Percentiles rank a stretch among this genome's conserved stretches.
These are phyloP conservation scores for Octopus bimaculoides DNA, from an alignment of 1,140 invertebrate genomes.

Conservation along the genomic window DNA sequence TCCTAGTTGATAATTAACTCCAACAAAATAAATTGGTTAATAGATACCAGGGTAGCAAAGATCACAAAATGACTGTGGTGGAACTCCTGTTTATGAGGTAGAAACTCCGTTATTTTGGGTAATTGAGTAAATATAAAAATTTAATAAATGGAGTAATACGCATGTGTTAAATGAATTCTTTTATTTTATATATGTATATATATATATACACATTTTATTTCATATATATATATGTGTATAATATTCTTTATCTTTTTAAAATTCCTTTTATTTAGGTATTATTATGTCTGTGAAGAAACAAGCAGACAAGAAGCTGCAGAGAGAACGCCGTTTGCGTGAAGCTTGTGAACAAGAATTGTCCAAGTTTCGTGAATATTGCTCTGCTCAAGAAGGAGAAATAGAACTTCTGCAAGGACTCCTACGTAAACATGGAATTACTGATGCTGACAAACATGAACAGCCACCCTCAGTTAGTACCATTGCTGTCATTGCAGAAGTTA, in stretches of 20 bases:
- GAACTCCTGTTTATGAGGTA: no score
- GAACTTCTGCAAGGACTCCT: constrained; percentile 42
- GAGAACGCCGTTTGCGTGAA: constrained; percentile 41
- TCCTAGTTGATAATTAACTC: no score
- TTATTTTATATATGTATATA: constrained; percentile 1
- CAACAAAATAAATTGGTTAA: no score
- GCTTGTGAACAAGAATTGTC: constrained; percentile 53
- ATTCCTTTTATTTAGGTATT: constrained; percentile 44
- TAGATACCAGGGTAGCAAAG: no score
- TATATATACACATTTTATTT: not conserved
- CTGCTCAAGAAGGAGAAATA: constrained; percentile 47
- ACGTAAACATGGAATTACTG: constrained; percentile 40
- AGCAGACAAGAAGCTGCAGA: constrained; percentile 49
- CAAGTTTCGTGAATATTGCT: constrained; percentile 51
- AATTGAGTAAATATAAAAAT: no score
- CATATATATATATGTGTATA: not conserved
- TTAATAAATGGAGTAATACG: no score
- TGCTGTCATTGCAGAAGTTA: constrained; percentile 39
- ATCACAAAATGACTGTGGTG: no score
- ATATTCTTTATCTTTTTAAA: not conserved
- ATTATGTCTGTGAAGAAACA: constrained; percentile 55
- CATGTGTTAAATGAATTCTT: no score
- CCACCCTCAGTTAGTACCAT: constrained; percentile 32
- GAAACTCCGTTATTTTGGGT: no score
- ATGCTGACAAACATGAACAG: constrained; percentile 28